Conservation (phyloP, 2,797 vertebrate genomes). For the Paratrypauchen microcephalus region DNA sequence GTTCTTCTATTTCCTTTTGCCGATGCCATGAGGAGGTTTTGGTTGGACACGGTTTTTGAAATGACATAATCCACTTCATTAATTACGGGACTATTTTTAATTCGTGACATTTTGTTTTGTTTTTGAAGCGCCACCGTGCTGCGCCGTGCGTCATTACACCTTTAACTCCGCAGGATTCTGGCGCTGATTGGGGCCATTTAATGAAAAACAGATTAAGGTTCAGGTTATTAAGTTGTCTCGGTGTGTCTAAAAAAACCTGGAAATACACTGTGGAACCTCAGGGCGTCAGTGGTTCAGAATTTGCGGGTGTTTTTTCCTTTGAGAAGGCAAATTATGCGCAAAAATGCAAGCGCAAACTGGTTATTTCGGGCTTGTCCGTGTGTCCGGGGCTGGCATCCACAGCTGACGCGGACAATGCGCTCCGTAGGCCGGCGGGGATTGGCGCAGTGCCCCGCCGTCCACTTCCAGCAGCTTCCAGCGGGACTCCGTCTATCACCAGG, state of each 20-base stretch:
- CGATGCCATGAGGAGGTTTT: not conserved
- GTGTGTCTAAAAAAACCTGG: not conserved
- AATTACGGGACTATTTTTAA: not conserved
- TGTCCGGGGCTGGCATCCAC: conserved; percentile 14
- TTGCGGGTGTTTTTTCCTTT: not conserved
- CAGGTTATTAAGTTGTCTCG: not conserved
- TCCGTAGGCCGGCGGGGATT: conserved; percentile 18
- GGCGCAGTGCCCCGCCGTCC: conserved; percentile 33
- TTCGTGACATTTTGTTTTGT: not conserved
- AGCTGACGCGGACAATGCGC: conserved; percentile 17
- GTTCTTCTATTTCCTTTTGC: not conserved
- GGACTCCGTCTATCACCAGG: not conserved
- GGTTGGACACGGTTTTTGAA: not conserved
- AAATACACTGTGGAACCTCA: not conserved
- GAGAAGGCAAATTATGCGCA: not conserved
- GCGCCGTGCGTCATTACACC: not conserved
- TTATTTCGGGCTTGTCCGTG: not conserved
- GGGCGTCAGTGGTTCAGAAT: not conserved
- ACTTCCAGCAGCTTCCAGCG: conserved; percentile 8
- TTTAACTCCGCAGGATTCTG: not conserved
- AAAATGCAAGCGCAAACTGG: not conserved
- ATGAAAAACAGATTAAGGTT: conserved; percentile 3
- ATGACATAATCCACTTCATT: not conserved
- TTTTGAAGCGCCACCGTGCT: not conserved
- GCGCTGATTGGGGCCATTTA: not conserved